These are phyloP conservation scores for Albula glossodonta DNA, from an alignment of 2,113 vertebrate species.

Conservation along the genomic window DNA sequence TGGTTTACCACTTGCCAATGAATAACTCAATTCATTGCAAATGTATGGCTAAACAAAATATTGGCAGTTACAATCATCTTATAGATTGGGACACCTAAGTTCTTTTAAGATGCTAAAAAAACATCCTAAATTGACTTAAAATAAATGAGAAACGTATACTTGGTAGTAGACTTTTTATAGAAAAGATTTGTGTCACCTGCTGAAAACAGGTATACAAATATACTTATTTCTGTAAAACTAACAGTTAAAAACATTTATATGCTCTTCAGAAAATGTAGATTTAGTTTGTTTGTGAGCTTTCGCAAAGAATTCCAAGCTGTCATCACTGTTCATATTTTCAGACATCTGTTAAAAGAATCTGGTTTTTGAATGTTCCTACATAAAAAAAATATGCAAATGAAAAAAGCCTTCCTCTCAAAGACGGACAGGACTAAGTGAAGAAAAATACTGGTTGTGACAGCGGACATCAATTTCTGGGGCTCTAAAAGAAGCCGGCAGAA, in stretches of 20 bases:
- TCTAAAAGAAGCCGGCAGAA: background rate
- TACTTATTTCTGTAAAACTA: background rate
- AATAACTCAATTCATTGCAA: too few species aligned
- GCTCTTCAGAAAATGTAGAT: background rate
- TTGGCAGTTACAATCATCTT: too few species aligned
- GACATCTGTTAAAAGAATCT: background rate
- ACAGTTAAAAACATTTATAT: background rate
- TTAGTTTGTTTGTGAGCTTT: background rate
- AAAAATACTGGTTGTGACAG: slow-evolving; percentile 17
- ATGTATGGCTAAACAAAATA: too few species aligned
- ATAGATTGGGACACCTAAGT: background rate
- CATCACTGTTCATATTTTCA: background rate
- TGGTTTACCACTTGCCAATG: too few species aligned
- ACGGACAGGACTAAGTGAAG: background rate
- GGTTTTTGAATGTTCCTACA: background rate
- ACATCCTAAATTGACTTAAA: background rate
- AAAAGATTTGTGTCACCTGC: background rate
- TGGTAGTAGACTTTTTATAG: background rate
- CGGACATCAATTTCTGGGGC: background rate
- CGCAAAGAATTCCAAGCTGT: background rate
- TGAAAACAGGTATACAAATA: background rate
- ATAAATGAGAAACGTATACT: background rate
- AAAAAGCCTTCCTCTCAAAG: slow-evolving; percentile 12
- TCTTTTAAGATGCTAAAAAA: background rate
- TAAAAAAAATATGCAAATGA: slow-evolving; percentile 15